Base-by-base conservation (phyloP, 2,113 vertebrate genomes). In the Camelus dromedarius region DNA sequence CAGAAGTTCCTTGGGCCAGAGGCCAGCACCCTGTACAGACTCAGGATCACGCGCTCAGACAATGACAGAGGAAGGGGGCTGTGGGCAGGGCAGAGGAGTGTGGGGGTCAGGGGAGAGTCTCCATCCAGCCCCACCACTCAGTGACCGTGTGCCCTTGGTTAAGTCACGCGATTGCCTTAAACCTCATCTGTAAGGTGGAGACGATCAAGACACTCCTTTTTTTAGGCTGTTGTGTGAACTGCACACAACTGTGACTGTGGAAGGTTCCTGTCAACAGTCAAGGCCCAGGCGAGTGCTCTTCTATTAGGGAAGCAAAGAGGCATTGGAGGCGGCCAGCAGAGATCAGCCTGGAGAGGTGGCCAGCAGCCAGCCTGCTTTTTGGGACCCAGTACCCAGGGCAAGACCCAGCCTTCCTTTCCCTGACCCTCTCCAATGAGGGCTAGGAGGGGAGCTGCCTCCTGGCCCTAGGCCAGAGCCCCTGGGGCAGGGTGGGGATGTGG, bases 401-500 rank as follows among this genome's bases (percentile, higher is more conserved):
- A 83, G 75, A 64, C 38, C 89, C 81, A 48, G 46, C 46, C 5
- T 13, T 42, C 82, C 35, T 32, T 67, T 46, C 79, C 20, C 54
- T 19, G 35, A 35, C 50, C 52, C 60, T 42, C 56, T 35, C 19
- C n/a, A 46, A 75, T 22, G 18, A 73, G 32, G 9, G 11, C 19
- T 24, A 30, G 54, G 2, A 38, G 9, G 19, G 13, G 4, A 22
- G 15, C 38, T 56, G 19, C n/a, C 67, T 90, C 48, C 67, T 0
- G 48, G 62, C 15, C 48, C 60, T 8, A 67, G 19, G 54, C 58
- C 54, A 28, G 35, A 67, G 73, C 2, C 80, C 67, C 54, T 32
- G 52, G 1, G 28, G 5, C 15, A 11, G 16, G 19, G 30, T 3
- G 5, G 22, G 5, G 35, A 3, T 35, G 7, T 1, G n/a, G 52